phyloP scores from a whole-genome alignment of 2,888 invertebrate species.

The Ochropacha duplaris region DNA sequence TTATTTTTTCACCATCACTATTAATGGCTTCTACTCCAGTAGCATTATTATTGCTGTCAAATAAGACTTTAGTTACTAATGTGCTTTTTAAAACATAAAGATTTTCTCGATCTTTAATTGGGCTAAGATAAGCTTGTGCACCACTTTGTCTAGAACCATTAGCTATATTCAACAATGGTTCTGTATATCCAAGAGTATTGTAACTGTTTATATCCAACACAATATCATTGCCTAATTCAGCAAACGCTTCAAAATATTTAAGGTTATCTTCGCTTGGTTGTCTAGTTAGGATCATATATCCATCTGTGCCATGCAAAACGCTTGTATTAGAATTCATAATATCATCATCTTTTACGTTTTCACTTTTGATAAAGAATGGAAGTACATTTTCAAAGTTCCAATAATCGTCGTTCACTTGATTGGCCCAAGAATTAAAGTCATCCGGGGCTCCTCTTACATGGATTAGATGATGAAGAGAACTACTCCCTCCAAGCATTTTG shows the following conservation, averaged over 20 bases:
- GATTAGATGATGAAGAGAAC: not conserved
- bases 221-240: slow-evolving; percentile 54
- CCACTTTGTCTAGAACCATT: slow-evolving; percentile 88
- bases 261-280: slow-evolving; percentile 11
- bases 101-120: slow-evolving; percentile 35
- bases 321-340: slow-evolving; percentile 21
- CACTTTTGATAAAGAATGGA: slow-evolving; percentile 40
- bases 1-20: slow-evolving; percentile 30
- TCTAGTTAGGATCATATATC: slow-evolving; percentile 25
- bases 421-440: slow-evolving; percentile 36
- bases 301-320: slow-evolving; percentile 25
- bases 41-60: slow-evolving; percentile 57
- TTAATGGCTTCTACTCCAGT: slow-evolving; percentile 54
- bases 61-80: slow-evolving; percentile 63
- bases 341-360: slow-evolving; percentile 20
- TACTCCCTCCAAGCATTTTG: slow-evolving; percentile 15
- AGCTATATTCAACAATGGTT: slow-evolving; percentile 67
- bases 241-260: slow-evolving; percentile 42
- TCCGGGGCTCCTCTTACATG: slow-evolving; percentile 13
- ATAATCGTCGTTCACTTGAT: slow-evolving; percentile 16
- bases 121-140: slow-evolving; percentile 86
- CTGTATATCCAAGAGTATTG: slow-evolving; percentile 34
- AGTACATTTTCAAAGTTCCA: slow-evolving; percentile 35
- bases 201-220: slow-evolving; percentile 35
- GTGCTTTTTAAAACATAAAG: slow-evolving; percentile 57